Base-by-base conservation (phyloP, 2,797 vertebrate genomes). In the Naso thynnoides region DNA sequence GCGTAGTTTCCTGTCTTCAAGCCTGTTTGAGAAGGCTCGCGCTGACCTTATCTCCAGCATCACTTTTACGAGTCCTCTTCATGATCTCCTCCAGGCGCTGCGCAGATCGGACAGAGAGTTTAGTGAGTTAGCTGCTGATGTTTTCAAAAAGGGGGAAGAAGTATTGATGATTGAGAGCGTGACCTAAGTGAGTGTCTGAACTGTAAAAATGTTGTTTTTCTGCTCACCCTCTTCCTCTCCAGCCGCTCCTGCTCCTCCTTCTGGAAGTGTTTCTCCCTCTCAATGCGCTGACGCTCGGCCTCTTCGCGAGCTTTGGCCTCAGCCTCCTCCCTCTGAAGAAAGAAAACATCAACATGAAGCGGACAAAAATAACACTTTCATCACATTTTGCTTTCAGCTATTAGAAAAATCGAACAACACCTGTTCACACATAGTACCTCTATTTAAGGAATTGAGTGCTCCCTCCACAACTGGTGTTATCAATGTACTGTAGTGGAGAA, bases 81-180 rank as follows among this genome's bases (percentile, higher is more conserved):
- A 99, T 99, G 79, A 99, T 99, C 91, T 99, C 96, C 75, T 99
- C 98, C 16, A 99, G 95, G 53, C 98, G 96, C 98, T 99, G 93
- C 5, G 69, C 41, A 60, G 29, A 23, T 1, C 54, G 86, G 48
- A 87, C 31, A 74, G 14, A 78, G n/a, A 81, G 45, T 14, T 65
- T 29, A 54, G 26, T 26, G 0, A 65, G 44, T 60, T 23, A 56
- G 38, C 49, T n/a, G 31, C 31, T 19, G 15, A n/a, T 31, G 23
- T 23, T 64, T 26, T 42, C 57, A n/a, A 45, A 21, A 1, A 9
- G 1, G 6, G 41, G n/a, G n/a, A 63, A 18, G 16, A 48, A 42
- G 5, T 0, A 19, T 4, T 1, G 2, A 41, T 50, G 19, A 56
- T 50, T 21, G 31, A 16, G 0, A 36, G 27, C 5, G 15, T 63